Evolutionary conservation across 64 coral and sea anemone genomes (phyloP).

Genomic region (Pocillopora verrucosa): DNA sequence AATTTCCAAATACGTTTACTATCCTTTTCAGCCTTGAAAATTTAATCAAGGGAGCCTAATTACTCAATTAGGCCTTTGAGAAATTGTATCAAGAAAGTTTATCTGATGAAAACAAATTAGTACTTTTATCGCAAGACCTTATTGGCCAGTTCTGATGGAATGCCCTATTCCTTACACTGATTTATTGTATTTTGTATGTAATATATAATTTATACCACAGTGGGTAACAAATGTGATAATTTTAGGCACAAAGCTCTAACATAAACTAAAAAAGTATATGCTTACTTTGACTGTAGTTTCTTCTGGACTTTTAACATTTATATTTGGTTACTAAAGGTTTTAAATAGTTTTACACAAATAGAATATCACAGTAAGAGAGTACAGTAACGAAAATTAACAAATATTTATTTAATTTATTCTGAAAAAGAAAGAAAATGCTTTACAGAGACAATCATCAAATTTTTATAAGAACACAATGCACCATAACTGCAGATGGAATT

Average conservation of each 20-base stretch:
- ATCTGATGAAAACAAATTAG: slow-evolving; percentile 43
- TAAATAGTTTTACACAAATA: not conserved
- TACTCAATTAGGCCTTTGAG: slow-evolving; percentile 47
- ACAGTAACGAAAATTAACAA: slow-evolving; percentile 11
- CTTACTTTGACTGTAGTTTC: not conserved
- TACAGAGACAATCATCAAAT: slow-evolving; percentile 15
- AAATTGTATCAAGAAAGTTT: slow-evolving; percentile 52
- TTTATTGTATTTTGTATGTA: slow-evolving; percentile 16
- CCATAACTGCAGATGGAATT: slow-evolving; percentile 10
- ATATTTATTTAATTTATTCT: slow-evolving; percentile 44
- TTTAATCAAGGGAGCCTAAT: slow-evolving; percentile 78
- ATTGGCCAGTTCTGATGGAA: slow-evolving; percentile 38
- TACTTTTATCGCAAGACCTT: not conserved
- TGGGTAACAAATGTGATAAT: slow-evolving; percentile 22
- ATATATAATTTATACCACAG: slow-evolving; percentile 18
- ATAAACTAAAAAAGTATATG: not conserved
- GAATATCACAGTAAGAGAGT: not conserved
- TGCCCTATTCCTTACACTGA: not conserved
- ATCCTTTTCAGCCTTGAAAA: slow-evolving; percentile 46
- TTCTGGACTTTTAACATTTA: not conserved
- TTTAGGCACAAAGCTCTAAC: not conserved
- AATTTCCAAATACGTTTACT: slow-evolving; percentile 38
- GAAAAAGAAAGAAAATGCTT: not conserved
- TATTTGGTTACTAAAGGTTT: not conserved
- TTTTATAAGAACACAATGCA: slow-evolving; percentile 21